Evolutionary conservation across 1,140 invertebrate genomes (phyloP).

Genomic region (Anastatus disparis): DNA sequence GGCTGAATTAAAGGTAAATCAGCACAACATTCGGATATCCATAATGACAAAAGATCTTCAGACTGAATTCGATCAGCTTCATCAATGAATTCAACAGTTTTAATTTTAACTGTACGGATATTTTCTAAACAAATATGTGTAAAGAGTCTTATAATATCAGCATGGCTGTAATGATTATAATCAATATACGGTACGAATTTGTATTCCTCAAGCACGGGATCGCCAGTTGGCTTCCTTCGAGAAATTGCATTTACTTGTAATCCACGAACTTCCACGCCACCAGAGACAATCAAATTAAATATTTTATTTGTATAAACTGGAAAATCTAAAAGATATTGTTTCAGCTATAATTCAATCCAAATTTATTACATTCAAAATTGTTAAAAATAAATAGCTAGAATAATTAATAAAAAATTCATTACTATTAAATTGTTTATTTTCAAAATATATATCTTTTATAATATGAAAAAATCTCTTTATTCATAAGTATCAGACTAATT

Average conservation of each 20-base stretch:
- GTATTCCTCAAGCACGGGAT: conserved; percentile 78
- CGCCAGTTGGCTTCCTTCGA: conserved; percentile 71
- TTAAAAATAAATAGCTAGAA: too few relatives aligned
- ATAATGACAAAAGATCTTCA: conserved; percentile 63
- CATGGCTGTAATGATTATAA: conserved; percentile 37
- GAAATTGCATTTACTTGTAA: conserved; percentile 83
- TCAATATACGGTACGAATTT: conserved; percentile 70
- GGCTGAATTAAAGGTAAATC: conserved; percentile 70
- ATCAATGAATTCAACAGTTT: conserved; percentile 76
- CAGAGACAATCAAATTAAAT: conserved; percentile 66
- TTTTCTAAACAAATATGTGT: conserved; percentile 84
- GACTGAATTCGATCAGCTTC: conserved; percentile 62
- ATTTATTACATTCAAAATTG: too few relatives aligned
- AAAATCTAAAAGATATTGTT: conserved; percentile 53
- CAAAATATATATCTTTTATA: too few relatives aligned
- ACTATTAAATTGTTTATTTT: too few relatives aligned
- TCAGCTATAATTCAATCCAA: too few relatives aligned
- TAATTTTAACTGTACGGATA: conserved; percentile 73
- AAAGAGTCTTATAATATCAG: conserved; percentile 64
- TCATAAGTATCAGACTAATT: too few relatives aligned
- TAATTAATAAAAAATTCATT: too few relatives aligned
- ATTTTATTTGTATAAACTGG: conserved; percentile 65
- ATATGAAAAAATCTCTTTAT: too few relatives aligned
- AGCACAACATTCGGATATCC: conserved; percentile 68
- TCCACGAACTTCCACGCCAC: conserved; percentile 84